A percentile compares a stretch with the other conserved stretches of the same genome.
Conservation (phyloP, 2,888 invertebrate species). For the Megaustenia siamemsis region DNA sequence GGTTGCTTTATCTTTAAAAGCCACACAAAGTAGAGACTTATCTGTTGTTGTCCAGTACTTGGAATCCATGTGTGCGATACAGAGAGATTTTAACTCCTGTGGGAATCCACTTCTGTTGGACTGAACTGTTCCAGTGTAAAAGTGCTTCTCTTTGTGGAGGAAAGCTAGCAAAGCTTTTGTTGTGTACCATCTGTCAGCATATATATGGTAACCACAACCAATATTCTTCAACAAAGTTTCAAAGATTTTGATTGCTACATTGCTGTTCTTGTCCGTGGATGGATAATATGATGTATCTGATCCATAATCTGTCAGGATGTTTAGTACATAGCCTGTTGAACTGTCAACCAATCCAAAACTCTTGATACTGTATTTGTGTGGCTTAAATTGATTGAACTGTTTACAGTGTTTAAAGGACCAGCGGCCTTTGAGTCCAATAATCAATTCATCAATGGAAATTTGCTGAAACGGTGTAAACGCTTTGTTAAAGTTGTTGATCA, state of each 20-base stretch:
- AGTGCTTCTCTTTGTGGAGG: not conserved
- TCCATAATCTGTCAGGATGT: not conserved
- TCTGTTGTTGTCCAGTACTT: not conserved
- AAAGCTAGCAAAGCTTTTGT: not conserved
- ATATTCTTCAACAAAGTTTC: not conserved
- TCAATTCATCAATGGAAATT: conserved; percentile 41
- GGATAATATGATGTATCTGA: too few species aligned
- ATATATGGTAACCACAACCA: conserved; percentile 16
- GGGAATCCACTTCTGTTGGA: not conserved
- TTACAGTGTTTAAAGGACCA: conserved; percentile 4
- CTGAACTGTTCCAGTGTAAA: not conserved
- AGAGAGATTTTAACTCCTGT: not conserved
- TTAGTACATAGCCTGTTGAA: conserved; percentile 10
- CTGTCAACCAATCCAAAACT: conserved; percentile 40
- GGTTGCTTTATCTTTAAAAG: not conserved
- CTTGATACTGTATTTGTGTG: conserved; percentile 37
- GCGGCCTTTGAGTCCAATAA: conserved; percentile 17
- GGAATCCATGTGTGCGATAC: not conserved
- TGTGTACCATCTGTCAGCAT: conserved; percentile 17
- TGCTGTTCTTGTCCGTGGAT: not conserved
- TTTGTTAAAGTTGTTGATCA: not conserved
- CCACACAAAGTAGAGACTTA: not conserved
- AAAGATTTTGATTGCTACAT: conserved; percentile 21
- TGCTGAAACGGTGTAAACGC: conserved; percentile 2
- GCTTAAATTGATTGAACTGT: conserved; percentile 20